phyloP scores from a whole-genome alignment of 1,140 invertebrate species.

The Aphaenogaster ashmeadi region DNA sequence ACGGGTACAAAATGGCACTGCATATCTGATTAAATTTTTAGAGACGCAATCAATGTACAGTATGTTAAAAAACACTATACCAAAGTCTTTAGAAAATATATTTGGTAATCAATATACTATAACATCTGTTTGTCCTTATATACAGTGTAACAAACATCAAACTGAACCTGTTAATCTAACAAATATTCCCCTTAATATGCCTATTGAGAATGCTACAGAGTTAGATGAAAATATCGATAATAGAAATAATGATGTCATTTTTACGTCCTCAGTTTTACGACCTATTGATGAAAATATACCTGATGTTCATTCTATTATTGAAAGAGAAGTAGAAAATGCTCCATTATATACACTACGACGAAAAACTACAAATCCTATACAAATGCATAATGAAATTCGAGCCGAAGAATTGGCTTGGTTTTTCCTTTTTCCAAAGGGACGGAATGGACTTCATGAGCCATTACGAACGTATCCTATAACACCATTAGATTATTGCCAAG shows the following conservation, averaged over 20 bases:
- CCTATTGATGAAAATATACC: slow-evolving; percentile 2
- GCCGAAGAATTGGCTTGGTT: slow-evolving; percentile 12
- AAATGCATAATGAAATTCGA: background rate
- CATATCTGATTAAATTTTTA: background rate
- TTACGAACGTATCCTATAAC: background rate
- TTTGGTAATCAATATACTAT: background rate
- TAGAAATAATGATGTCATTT: background rate
- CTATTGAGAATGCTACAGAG: background rate
- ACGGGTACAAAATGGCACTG: background rate
- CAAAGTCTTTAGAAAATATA: background rate
- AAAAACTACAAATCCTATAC: background rate
- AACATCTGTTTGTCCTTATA: background rate
- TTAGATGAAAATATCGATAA: background rate
- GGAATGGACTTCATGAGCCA: slow-evolving; percentile 1
- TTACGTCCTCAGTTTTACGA: background rate
- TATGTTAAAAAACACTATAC: background rate
- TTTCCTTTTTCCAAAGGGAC: background rate
- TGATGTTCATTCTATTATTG: background rate
- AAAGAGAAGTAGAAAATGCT: background rate
- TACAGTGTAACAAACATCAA: background rate
- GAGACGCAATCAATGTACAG: background rate
- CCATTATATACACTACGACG: background rate
- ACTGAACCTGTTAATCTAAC: background rate
- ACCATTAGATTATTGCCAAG: slow-evolving; percentile 7
- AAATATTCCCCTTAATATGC: too few species aligned